Evolutionary conservation across 2,797 vertebrate species (phyloP).

Genomic region (Saxicola maurus): DNA sequence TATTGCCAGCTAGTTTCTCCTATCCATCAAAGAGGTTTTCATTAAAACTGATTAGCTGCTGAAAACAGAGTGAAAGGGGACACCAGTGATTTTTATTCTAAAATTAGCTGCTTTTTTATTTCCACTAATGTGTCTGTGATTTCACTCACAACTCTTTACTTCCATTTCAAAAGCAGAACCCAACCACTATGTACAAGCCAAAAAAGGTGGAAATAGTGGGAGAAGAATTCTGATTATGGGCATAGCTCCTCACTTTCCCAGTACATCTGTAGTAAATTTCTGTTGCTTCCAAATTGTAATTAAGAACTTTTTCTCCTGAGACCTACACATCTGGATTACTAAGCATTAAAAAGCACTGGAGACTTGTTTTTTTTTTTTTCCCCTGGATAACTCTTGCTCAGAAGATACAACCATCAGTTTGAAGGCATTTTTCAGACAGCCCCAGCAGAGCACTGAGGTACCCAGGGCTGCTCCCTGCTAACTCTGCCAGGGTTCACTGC

Average conservation of each 20-base stretch:
- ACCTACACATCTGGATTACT: background rate
- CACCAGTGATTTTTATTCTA: background rate
- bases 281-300: background rate
- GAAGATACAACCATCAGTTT: background rate
- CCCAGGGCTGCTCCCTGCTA: background rate
- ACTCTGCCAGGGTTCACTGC: background rate
- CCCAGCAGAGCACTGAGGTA: background rate
- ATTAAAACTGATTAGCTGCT: constrained; percentile 14
- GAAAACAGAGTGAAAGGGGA: background rate
- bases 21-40: background rate
- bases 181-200: background rate
- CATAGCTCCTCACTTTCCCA: background rate
- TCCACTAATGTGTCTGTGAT: background rate
- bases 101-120: background rate
- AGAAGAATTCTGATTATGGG: background rate
- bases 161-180: background rate
- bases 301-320: background rate
- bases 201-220: background rate
- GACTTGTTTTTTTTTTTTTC: fast-evolving
- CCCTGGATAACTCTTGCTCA: background rate
- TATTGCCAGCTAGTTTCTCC: background rate
- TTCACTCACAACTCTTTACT: background rate
- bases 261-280: background rate
- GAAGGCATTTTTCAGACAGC: background rate
- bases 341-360: background rate